Percentiles rank a stretch among this genome's conserved stretches.
phyloP scores from a whole-genome alignment of 2,888 invertebrate species.

The Drosophila paranaensis region DNA sequence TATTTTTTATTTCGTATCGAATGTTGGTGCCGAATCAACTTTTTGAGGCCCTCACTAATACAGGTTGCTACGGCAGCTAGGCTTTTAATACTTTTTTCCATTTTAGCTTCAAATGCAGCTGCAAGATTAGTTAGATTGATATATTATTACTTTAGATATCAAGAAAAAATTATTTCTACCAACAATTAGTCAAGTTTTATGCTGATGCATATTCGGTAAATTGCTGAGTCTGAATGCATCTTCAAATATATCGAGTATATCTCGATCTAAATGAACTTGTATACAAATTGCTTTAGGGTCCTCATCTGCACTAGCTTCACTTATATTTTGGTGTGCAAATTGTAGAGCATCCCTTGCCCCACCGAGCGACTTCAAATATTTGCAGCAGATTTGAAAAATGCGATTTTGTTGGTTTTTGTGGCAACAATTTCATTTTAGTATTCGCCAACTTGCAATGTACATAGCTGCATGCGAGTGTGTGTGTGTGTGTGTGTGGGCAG shows the following conservation, averaged over 20 bases:
- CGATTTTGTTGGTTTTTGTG: slow-evolving; percentile 12
- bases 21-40: not conserved
- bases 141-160: too few relatives aligned
- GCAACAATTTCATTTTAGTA: not conserved
- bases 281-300: not conserved
- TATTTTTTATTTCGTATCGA: not conserved
- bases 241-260: not conserved
- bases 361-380: slow-evolving; percentile 59
- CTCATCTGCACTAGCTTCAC: not conserved
- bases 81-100: not conserved
- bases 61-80: not conserved
- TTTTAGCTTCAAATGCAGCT: too few relatives aligned
- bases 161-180: too few relatives aligned
- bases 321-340: not conserved
- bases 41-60: not conserved
- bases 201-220: too few relatives aligned
- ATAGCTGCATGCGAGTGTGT: too few relatives aligned
- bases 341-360: slow-evolving; percentile 29
- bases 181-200: too few relatives aligned
- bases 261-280: not conserved
- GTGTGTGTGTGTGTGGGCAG: too few relatives aligned
- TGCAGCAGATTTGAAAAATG: slow-evolving; percentile 41
- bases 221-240: too few relatives aligned
- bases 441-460: not conserved
- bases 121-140: too few relatives aligned